A percentile compares a stretch with the other conserved stretches of the same genome.
phyloP scores from a whole-genome alignment of 2,797 vertebrate species.

The Sebastes hubbsi region DNA sequence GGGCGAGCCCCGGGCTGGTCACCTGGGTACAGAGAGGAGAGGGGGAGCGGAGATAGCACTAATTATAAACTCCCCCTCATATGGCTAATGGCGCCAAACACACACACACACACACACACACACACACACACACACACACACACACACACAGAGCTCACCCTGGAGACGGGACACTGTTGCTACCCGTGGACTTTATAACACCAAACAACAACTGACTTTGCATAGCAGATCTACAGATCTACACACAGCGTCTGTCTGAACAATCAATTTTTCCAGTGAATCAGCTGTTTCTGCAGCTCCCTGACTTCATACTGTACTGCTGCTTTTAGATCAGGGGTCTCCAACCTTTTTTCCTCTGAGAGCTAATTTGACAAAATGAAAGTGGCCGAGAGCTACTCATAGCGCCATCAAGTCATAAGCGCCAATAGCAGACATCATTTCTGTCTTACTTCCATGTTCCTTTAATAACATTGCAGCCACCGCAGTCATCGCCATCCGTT shows the following conservation, averaged over 20 bases:
- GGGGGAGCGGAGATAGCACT: conserved; percentile 17
- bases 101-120: neutral
- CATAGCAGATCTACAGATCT: neutral
- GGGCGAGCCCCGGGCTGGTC: conserved; percentile 50
- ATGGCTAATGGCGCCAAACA: conserved; percentile 3
- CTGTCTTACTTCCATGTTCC: too few relatives aligned
- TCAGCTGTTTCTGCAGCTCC: neutral
- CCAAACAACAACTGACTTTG: conserved; percentile 9
- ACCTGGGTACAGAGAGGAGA: conserved; percentile 59
- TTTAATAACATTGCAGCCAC: too few relatives aligned
- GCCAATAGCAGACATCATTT: too few relatives aligned
- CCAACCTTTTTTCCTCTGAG: too few relatives aligned
- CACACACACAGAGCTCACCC: conserved; percentile 2
- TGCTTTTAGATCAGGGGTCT: neutral
- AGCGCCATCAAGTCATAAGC: too few relatives aligned
- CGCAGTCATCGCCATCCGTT: too few relatives aligned
- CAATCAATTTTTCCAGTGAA: neutral
- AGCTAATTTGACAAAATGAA: too few relatives aligned
- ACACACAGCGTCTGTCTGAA: neutral
- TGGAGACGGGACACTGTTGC: conserved; percentile 18
- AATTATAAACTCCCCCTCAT: conserved; percentile 60
- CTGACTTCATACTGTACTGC: neutral
- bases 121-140: neutral
- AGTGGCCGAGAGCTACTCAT: too few relatives aligned
- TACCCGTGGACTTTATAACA: conserved; percentile 3